Conservation (phyloP, 2,888 invertebrate species). For the Catocala nupta region DNA sequence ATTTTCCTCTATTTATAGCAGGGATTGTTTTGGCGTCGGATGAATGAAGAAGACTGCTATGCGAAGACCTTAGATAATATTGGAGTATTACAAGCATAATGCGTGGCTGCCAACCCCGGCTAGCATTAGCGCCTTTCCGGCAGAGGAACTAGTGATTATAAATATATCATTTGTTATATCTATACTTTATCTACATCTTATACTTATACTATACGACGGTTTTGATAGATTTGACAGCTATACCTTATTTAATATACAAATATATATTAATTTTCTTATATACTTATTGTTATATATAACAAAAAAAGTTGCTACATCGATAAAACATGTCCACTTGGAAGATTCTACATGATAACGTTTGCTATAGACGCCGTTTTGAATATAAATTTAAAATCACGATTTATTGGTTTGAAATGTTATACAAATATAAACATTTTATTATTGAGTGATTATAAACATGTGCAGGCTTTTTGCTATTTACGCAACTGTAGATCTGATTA, state of each 20-base stretch:
- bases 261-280: conserved; percentile 48
- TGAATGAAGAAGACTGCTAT: too few relatives aligned
- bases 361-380: too few relatives aligned
- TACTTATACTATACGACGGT: conserved; percentile 45
- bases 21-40: too few relatives aligned
- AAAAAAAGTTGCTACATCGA: conserved; percentile 19
- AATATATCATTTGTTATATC: conserved; percentile 35
- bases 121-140: conserved; percentile 14
- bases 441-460: too few relatives aligned
- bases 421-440: too few relatives aligned
- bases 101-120: conserved; percentile 5
- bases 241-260: conserved; percentile 40
- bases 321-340: conserved; percentile 12
- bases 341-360: neutral
- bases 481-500: too few relatives aligned
- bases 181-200: conserved; percentile 40
- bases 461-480: too few relatives aligned
- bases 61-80: too few relatives aligned
- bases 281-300: conserved; percentile 27
- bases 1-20: too few relatives aligned
- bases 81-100: neutral
- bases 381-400: too few relatives aligned
- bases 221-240: conserved; percentile 48
- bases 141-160: conserved; percentile 48
- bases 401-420: too few relatives aligned